Evolutionary conservation across 2,113 vertebrate genomes (phyloP).

Genomic region (Herpetotheres cachinnans): DNA sequence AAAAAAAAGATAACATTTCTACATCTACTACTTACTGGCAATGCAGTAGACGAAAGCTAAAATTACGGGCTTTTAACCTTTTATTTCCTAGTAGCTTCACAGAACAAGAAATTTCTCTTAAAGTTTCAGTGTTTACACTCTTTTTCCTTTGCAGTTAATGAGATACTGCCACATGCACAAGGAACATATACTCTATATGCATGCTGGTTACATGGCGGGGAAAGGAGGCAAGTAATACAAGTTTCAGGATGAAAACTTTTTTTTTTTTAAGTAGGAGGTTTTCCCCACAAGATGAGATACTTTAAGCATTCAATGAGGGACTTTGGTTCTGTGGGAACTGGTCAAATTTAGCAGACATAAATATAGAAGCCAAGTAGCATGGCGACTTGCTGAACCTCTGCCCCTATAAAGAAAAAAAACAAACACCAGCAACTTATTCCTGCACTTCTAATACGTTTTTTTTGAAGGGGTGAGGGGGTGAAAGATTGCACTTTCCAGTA

Average conservation of each 20-base stretch:
- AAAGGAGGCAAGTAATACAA: background rate
- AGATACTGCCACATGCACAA: background rate
- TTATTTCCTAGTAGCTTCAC: background rate
- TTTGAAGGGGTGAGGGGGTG: background rate
- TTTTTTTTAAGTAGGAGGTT: background rate
- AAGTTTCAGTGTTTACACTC: background rate
- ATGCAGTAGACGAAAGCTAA: background rate
- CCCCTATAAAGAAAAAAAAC: background rate
- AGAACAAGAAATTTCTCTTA: background rate
- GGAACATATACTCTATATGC: background rate
- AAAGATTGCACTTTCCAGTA: background rate
- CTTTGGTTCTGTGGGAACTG: background rate
- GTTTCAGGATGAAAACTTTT: background rate
- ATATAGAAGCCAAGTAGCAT: background rate
- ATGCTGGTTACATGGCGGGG: background rate
- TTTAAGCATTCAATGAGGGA: background rate
- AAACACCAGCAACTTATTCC: background rate
- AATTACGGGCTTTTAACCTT: background rate
- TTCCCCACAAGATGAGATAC: background rate
- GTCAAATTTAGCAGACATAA: conserved; percentile 29
- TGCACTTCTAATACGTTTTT: background rate
- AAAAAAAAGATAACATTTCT: background rate
- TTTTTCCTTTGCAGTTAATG: background rate
- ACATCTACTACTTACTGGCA: background rate
- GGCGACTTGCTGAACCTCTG: background rate